Evolutionary conservation across 2,888 invertebrate genomes (phyloP).

Genomic region (Calameuta idolon): DNA sequence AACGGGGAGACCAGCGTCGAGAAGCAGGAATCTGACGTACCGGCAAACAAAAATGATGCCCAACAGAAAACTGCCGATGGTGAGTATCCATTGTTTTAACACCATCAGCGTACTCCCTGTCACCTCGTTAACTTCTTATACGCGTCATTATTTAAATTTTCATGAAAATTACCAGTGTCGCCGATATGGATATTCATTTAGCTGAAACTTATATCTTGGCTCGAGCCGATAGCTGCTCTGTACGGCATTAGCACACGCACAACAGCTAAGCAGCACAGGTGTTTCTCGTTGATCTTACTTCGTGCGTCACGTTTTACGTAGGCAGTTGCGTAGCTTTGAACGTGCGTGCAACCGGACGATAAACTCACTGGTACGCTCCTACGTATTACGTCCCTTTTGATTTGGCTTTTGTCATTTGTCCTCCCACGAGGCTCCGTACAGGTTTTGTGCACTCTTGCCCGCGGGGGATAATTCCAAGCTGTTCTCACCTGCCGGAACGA

Average conservation of each 20-base stretch:
- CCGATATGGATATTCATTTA: background rate
- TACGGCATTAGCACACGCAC: background rate
- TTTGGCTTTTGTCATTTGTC: too few relatives aligned
- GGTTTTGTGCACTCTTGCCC: too few relatives aligned
- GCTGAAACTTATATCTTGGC: too few relatives aligned
- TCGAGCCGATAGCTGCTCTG: background rate
- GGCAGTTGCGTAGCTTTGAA: background rate
- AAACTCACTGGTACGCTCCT: background rate
- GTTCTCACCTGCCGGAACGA: too few relatives aligned
- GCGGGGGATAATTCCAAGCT: too few relatives aligned
- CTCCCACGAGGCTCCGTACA: too few relatives aligned
- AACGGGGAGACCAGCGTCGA: conserved; percentile 55
- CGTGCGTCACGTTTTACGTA: background rate
- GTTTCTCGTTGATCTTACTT: background rate
- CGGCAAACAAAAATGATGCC: conserved; percentile 41
- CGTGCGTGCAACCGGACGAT: background rate
- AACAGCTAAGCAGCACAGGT: background rate
- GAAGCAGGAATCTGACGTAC: conserved; percentile 43
- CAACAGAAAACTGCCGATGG: conserved; percentile 51
- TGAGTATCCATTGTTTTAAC: conserved; percentile 38
- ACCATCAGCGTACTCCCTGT: background rate
- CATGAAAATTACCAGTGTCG: background rate
- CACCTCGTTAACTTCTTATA: background rate
- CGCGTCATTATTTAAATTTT: background rate
- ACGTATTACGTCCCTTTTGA: background rate